Conservation (phyloP, 1,140 invertebrate genomes). For the Sminthurides bifidus region DNA sequence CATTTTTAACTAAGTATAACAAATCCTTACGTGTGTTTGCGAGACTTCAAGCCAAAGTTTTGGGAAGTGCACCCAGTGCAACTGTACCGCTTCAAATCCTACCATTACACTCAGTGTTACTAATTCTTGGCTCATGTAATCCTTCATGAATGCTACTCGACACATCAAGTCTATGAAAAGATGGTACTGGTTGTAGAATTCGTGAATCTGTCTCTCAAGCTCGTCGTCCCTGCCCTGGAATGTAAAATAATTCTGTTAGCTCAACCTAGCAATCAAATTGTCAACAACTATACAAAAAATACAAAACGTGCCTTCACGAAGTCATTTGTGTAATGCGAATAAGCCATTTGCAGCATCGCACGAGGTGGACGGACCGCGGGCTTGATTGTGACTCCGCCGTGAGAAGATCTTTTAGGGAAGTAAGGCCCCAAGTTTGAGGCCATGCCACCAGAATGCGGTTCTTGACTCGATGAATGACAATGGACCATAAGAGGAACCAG, state of each 20-base stretch:
- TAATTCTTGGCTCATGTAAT: constrained; percentile 50
- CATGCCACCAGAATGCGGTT: constrained; percentile 43
- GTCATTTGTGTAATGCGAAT: constrained; percentile 61
- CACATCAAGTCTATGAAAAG: constrained; percentile 76
- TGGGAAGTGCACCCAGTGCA: constrained; percentile 70
- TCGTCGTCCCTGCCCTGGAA: constrained; percentile 56
- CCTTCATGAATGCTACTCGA: constrained; percentile 50
- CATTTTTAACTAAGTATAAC: not conserved
- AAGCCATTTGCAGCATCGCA: constrained; percentile 78
- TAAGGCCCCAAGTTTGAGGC: constrained; percentile 19
- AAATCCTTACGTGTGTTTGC: constrained; percentile 49
- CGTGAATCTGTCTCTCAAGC: constrained; percentile 61
- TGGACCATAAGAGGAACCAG: constrained; percentile 71
- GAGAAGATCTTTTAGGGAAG: constrained; percentile 36
- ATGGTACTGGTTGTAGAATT: constrained; percentile 72
- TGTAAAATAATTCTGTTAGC: not conserved
- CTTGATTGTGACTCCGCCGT: constrained; percentile 30
- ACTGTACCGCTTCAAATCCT: constrained; percentile 69
- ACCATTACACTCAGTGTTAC: constrained; percentile 71
- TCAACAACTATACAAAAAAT: too few relatives aligned
- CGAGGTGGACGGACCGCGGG: constrained; percentile 49
- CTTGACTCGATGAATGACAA: constrained; percentile 64
- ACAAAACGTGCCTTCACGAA: constrained; percentile 45
- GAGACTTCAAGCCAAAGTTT: constrained; percentile 72
- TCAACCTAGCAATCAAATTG: not conserved